phyloP scores from a whole-genome alignment of 2,888 invertebrate genomes.

The Ophion obscuratus region DNA sequence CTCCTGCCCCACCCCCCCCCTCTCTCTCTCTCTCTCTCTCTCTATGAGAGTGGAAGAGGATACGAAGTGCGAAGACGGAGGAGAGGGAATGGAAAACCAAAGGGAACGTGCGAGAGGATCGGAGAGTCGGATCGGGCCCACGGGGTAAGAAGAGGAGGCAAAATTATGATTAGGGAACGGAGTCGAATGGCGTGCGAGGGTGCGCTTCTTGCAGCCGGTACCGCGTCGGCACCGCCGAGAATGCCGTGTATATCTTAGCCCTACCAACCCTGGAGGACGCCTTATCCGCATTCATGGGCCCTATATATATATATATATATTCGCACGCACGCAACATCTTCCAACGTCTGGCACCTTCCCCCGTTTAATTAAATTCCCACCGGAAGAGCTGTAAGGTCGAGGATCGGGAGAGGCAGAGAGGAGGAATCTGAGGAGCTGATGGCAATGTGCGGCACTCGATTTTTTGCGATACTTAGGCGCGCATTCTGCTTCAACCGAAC shows the following conservation, averaged over 20 bases:
- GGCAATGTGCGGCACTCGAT: slow-evolving; percentile 52
- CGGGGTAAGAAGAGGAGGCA: slow-evolving; percentile 23
- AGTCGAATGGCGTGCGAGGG: slow-evolving; percentile 72
- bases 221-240: slow-evolving; percentile 62
- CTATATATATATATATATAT: background rate
- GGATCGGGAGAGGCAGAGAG: slow-evolving; percentile 8
- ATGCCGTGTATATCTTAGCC: slow-evolving; percentile 72
- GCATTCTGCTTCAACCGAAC: slow-evolving; percentile 54
- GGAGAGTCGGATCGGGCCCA: background rate
- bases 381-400: slow-evolving; percentile 61
- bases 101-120: slow-evolving; percentile 13
- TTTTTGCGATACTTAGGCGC: slow-evolving; percentile 70
- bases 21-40: slow-evolving; percentile 22
- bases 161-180: slow-evolving; percentile 66
- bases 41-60: slow-evolving; percentile 5
- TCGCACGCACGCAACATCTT: background rate
- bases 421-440: slow-evolving; percentile 16
- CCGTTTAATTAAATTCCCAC: slow-evolving; percentile 82
- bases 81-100: slow-evolving; percentile 21
- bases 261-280: slow-evolving; percentile 41
- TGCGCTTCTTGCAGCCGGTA: slow-evolving; percentile 75
- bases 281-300: slow-evolving; percentile 37
- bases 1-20: background rate
- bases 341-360: slow-evolving; percentile 62
- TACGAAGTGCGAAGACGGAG: slow-evolving; percentile 12